Conservation (phyloP, 2,888 invertebrate species). For the Eupelmus urozonus region DNA sequence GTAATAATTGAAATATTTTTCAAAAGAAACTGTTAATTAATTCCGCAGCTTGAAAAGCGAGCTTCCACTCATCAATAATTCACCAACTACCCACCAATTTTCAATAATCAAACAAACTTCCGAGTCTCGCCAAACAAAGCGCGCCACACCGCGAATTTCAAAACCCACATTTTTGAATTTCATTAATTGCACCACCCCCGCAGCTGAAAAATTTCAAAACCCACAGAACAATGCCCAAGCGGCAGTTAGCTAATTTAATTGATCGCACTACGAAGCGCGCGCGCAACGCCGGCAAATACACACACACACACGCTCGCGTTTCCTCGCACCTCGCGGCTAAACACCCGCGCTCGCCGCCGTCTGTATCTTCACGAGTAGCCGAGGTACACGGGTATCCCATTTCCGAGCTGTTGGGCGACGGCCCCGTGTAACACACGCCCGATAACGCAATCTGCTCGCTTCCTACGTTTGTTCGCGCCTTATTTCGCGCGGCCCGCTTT, state of each 20-base stretch:
- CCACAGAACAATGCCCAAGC: background rate
- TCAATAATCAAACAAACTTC: too few relatives aligned
- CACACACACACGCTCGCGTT: too few relatives aligned
- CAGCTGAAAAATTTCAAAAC: background rate
- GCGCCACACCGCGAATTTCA: too few relatives aligned
- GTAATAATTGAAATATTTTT: too few relatives aligned
- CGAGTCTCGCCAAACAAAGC: background rate
- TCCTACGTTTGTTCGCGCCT: conserved; percentile 41
- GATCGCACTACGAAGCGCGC: background rate
- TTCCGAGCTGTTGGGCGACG: conserved; percentile 50
- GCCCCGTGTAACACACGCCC: conserved; percentile 46
- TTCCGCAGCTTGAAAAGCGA: too few relatives aligned
- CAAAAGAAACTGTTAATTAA: too few relatives aligned
- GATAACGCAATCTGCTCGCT: conserved; percentile 56
- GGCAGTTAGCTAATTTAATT: conserved; percentile 17
- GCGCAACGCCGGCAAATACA: too few relatives aligned
- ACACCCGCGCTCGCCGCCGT: conserved; percentile 7
- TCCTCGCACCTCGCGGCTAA: too few relatives aligned
- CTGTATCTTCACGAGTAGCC: conserved; percentile 54
- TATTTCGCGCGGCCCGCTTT: background rate
- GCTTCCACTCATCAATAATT: too few relatives aligned
- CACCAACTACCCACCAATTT: too few relatives aligned
- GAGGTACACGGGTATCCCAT: conserved; percentile 59
- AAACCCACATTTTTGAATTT: too few relatives aligned
- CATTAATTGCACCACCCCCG: background rate